phyloP scores from a whole-genome alignment of 1,140 invertebrate species.

The Cotesia vestalis region DNA sequence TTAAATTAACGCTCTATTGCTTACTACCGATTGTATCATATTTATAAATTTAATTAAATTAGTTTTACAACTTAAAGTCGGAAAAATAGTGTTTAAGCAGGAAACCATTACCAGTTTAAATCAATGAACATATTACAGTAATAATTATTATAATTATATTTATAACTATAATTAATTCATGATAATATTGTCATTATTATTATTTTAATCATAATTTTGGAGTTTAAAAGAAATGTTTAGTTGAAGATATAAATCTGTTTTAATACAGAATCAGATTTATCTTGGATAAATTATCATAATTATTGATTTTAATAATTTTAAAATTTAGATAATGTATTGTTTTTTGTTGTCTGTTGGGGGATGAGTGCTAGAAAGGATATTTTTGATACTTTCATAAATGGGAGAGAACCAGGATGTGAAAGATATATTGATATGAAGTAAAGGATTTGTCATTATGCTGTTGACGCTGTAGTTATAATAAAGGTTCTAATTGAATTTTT shows the following conservation, averaged over 20 bases:
- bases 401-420: constrained; percentile 48
- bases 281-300: constrained; percentile 42
- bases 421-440: constrained; percentile 47
- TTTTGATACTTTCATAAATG: constrained; percentile 70
- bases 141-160: constrained; percentile 31
- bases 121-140: constrained; percentile 25
- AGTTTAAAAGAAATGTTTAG: constrained; percentile 17
- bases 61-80: constrained; percentile 60
- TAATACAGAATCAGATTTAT: constrained; percentile 28
- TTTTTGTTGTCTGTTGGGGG: constrained; percentile 60
- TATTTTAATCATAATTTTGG: not conserved
- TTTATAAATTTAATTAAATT: constrained; percentile 59
- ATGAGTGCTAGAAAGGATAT: constrained; percentile 66
- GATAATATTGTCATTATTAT: not conserved
- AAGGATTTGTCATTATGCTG: constrained; percentile 55
- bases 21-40: constrained; percentile 62
- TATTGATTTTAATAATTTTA: constrained; percentile 58
- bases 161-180: too few relatives aligned
- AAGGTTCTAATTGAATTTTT: constrained; percentile 59
- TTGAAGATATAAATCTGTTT: constrained; percentile 22
- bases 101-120: constrained; percentile 44
- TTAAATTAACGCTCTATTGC: constrained; percentile 60
- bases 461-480: constrained; percentile 58
- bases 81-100: constrained; percentile 45
- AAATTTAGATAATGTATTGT: constrained; percentile 52